Conservation (phyloP, 2,113 vertebrate genomes). For the Conger conger region DNA sequence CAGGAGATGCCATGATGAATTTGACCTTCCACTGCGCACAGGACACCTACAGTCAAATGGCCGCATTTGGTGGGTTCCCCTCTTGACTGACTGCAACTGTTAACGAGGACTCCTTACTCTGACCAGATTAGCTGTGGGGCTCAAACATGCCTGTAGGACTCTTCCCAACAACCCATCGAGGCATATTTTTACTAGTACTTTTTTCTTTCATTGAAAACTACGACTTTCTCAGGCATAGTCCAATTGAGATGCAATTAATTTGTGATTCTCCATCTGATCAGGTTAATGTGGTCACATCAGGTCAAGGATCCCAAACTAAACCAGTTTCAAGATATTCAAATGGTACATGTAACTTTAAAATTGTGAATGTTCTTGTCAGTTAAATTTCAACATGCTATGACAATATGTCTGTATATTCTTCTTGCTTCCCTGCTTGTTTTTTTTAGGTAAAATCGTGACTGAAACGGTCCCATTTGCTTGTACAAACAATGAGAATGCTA, state of each 20-base stretch:
- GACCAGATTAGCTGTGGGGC: too few species aligned
- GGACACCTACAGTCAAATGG: not conserved
- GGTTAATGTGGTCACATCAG: too few species aligned
- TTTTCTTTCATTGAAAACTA: too few species aligned
- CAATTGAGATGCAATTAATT: too few species aligned
- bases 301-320: too few species aligned
- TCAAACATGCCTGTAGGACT: too few species aligned
- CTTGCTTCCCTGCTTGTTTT: not conserved
- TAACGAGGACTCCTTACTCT: not conserved
- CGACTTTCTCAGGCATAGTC: too few species aligned
- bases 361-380: not conserved
- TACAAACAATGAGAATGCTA: not conserved
- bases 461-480: slow-evolving; percentile 25
- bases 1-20: not conserved
- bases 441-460: slow-evolving; percentile 27
- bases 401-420: not conserved
- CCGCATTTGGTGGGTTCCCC: not conserved
- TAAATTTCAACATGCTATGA: not conserved
- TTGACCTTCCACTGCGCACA: slow-evolving; percentile 14
- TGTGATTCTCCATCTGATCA: too few species aligned
- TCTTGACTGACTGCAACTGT: not conserved
- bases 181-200: too few species aligned
- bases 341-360: too few species aligned
- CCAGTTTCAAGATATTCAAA: too few species aligned
- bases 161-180: too few species aligned